Conservation (phyloP, 2,888 invertebrate species). For the Ethmia dodecea region DNA sequence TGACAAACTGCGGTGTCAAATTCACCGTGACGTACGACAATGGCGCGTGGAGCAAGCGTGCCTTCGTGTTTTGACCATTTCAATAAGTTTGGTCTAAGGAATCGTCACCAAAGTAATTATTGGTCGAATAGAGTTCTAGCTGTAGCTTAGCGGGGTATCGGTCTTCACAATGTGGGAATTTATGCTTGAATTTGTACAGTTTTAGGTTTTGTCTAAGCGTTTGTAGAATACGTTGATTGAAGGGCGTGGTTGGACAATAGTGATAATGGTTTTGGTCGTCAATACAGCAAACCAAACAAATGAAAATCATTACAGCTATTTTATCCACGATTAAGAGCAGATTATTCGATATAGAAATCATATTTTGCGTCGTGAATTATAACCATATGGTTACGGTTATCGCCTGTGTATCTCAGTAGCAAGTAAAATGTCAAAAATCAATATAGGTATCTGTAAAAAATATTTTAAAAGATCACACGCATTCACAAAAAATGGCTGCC, state of each 20-base stretch:
- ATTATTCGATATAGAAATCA: too few species aligned
- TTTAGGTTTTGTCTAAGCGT: constrained; percentile 15
- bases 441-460: constrained; percentile 6
- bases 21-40: constrained; percentile 45
- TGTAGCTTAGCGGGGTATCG: constrained; percentile 61
- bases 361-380: too few species aligned
- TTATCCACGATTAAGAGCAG: too few species aligned
- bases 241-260: too few species aligned
- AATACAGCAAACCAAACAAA: too few species aligned
- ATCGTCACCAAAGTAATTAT: constrained; percentile 70
- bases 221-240: constrained; percentile 24
- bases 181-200: constrained; percentile 40
- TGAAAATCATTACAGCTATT: too few species aligned
- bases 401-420: constrained; percentile 37
- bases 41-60: constrained; percentile 60
- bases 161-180: constrained; percentile 35
- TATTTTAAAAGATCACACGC: constrained; percentile 39
- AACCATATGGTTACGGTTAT: constrained; percentile 15
- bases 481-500: constrained; percentile 35
- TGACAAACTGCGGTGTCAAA: constrained; percentile 70
- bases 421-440: constrained; percentile 26
- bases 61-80: constrained; percentile 65
- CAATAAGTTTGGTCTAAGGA: constrained; percentile 54
- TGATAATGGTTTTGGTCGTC: too few species aligned
- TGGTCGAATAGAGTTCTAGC: constrained; percentile 52